Base-by-base conservation (phyloP, 2,888 invertebrate genomes). In the Apodemia duryi region DNA sequence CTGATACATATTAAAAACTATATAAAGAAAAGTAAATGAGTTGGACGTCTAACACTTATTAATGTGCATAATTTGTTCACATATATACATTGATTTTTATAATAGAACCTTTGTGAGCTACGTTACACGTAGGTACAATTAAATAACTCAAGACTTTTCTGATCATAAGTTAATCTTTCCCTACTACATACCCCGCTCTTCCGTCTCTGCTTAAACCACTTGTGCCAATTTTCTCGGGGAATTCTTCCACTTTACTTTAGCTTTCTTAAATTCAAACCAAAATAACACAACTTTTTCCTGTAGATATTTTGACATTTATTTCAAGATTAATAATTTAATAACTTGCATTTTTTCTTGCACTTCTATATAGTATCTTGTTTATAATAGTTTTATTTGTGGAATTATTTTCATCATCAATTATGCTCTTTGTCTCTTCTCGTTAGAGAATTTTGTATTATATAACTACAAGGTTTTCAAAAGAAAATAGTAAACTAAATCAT, bases 211-310 rank as follows among this genome's bases (percentile, higher is more conserved):
- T 91, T 88, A 88, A 90, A 91, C 90, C 90, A 91, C 92, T 92
- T 91, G 91, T 92, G 89, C 92, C 92, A 90, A 92, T 91, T 91
- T 90, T 91, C 88, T 88, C 83, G 82, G 86, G 80, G 87, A 86
- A 88, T 89, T 83, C 86, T 87, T 87, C 88, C 86, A 89, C 86
- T 91, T 88, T 88, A 87, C 86, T 88, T 84, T 85, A 86, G 86
- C 87, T 86, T 82, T 79, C 80, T 77, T 75, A 73, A 70, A 72
- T 73, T 70, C 78, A 74, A 70, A 73, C 72, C 79, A 72, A 77
- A 82, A 84, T 75, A 81, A 71, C 82, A 72, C 81, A 86, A 81
- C 72, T 75, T 74, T 71, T 66, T 66, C 76, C 80, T 79, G 73
- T 29, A 32, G 61, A 61, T 63, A 65, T 67, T 66, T 32, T 2